Base-by-base conservation (phyloP, 2,113 vertebrate genomes). In the Turdus rufiventris region DNA sequence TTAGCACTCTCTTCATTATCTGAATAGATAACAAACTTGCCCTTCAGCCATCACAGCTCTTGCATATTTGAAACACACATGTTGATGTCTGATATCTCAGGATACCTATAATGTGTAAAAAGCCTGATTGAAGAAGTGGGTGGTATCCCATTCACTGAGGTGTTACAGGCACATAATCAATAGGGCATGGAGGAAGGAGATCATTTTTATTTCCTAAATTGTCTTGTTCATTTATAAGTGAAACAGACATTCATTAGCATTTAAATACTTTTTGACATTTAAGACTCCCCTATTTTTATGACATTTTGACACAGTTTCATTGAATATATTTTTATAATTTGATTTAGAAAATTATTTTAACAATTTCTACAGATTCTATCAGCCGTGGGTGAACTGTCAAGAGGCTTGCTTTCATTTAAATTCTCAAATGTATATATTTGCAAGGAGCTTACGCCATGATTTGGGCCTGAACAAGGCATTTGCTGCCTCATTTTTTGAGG, bases 211-310 rank as follows among this genome's bases (percentile, higher is more conserved):
- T 90, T 89, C 88, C 82, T 87, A 90, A 94, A 95, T 96, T 89
- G 90, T 67, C 88, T 82, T 78, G 47, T 92, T 95, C 56, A 74
- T 83, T 96, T 95, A 62, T 65, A 83, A 82, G 58, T 89, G 92
- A 95, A 95, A 88, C 78, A 92, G 94, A 93, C 56, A 80, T 83
- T 84, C 60, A 96, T 95, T 95, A 94, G 34, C 96, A 96, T 96
- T 96, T 94, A 91, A 96, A 95, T 94, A 56, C 79, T 67, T 80
- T 81, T 25, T 95, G 96, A 96, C 92, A 89, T 95, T 96, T 96
- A 89, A 93, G 92, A 82, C 88, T 96, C 91, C 93, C 85, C 28
- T 86, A 48, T 94, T 96, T 96, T 77, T 65, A 38, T 83, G 66
- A 93, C 76, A 79, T 85, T 94, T 90, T 94, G 85, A 92, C 89